Base-by-base conservation (phyloP, 2,888 invertebrate genomes). In the Electrophaes corylata region DNA sequence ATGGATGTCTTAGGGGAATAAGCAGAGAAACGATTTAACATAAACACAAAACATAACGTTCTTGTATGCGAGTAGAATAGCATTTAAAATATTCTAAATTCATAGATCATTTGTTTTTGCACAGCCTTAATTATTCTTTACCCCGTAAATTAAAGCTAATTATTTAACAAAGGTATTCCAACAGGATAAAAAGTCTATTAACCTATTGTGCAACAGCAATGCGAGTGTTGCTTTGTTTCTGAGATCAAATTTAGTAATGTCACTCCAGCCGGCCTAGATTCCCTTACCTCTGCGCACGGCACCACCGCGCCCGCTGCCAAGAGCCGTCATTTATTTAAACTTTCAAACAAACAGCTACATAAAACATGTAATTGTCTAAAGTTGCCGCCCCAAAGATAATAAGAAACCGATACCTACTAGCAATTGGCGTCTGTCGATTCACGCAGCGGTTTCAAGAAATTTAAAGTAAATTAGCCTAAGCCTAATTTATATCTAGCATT, bases 261-360 rank as follows among this genome's bases (percentile, higher is more conserved):
- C 90, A 88, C 88, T 91, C 91, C 91, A 91, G 91, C 70, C 88
- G 91, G 78, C 88, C 89, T 86, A 88, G 86, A 89, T 91, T 87
- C 87, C 78, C 85, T 83, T 76, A 83, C 83, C 82, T 85, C 79
- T 91, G 91, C 91, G 83, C 91, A 91, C 91, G 91, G 91, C 91
- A 81, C 91, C 80, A 85, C 72, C 65, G 66, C 74, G 67, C 52
- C 46, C 81, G 88, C 73, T 90, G 91, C 91, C 91, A 90, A 90
- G 76, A 62, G 50, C 54, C 58, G 49, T 19, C 60, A 56, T 63
- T 61, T 56, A 63, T 63, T 62, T 62, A 49, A 72, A 81, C 78
- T 81, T 57, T 59, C 50, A 26, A 29, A 50, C 49, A 59, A 59
- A 57, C 59, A 62, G 59, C 59, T 61, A 57, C 59, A 62, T 60